phyloP scores from a whole-genome alignment of 2,113 vertebrate species.

The Syrmaticus mikado region DNA sequence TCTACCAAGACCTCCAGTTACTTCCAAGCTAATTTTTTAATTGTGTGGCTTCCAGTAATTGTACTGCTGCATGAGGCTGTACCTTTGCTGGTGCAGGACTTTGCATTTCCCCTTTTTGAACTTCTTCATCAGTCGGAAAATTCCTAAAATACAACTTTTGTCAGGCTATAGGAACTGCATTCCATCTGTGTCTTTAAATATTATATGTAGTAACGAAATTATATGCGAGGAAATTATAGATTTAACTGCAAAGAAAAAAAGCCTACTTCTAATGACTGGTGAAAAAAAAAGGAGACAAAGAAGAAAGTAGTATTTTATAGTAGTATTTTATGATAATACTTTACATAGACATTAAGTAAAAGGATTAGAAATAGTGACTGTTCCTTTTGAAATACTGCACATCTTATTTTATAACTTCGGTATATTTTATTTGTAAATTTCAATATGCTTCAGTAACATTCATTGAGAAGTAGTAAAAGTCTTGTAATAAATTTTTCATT shows the following conservation, averaged over 20 bases:
- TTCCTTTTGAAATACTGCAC: background rate
- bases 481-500: slow-evolving; percentile 25
- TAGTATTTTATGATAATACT: background rate
- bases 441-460: background rate
- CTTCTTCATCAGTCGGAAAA: background rate
- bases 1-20: no score
- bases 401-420: background rate
- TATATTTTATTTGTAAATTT: background rate
- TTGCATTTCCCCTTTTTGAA: background rate
- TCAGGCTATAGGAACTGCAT: background rate
- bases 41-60: background rate
- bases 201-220: background rate
- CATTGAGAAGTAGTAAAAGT: background rate
- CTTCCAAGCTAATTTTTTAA: no score
- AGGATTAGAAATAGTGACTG: background rate
- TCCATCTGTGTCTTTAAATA: background rate
- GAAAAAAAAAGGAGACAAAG: background rate
- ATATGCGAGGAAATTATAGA: background rate
- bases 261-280: background rate
- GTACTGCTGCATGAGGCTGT: background rate
- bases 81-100: background rate
- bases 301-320: background rate
- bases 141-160: background rate
- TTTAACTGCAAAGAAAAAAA: background rate
- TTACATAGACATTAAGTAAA: background rate